phyloP scores from a whole-genome alignment of 2,113 vertebrate genomes.

The Neotragus moschatus region DNA sequence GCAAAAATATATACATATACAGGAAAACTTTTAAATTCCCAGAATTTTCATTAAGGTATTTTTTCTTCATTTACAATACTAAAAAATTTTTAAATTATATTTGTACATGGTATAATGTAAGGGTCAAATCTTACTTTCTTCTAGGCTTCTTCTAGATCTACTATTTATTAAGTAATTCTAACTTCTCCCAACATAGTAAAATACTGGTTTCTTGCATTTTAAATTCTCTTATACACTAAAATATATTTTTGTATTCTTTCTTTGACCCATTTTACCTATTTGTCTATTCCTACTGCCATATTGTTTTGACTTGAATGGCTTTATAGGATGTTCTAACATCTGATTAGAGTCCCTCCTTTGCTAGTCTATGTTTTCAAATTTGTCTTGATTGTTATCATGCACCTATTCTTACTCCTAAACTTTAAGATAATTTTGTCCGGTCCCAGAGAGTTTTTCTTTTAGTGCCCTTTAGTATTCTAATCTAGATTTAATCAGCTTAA shows the following conservation, averaged over 20 bases:
- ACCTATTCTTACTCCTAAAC: background rate
- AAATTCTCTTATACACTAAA: background rate
- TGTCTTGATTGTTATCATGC: background rate
- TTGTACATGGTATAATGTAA: background rate
- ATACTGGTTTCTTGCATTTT: background rate
- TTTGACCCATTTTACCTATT: background rate
- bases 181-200: background rate
- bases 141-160: background rate
- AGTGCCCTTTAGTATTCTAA: background rate
- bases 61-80: background rate
- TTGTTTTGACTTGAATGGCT: background rate
- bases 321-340: background rate
- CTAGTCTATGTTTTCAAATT: background rate
- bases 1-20: background rate
- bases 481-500: background rate
- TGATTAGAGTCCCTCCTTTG: background rate
- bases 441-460: background rate
- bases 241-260: background rate
- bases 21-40: background rate
- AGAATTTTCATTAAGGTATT: background rate
- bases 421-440: background rate
- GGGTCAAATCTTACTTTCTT: background rate
- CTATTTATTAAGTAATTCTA: background rate
- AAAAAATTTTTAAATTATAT: background rate
- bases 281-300: background rate